These are phyloP conservation scores for Heterochromis multidens DNA, from an alignment of 2,113 vertebrate genomes.

Conservation along the genomic window DNA sequence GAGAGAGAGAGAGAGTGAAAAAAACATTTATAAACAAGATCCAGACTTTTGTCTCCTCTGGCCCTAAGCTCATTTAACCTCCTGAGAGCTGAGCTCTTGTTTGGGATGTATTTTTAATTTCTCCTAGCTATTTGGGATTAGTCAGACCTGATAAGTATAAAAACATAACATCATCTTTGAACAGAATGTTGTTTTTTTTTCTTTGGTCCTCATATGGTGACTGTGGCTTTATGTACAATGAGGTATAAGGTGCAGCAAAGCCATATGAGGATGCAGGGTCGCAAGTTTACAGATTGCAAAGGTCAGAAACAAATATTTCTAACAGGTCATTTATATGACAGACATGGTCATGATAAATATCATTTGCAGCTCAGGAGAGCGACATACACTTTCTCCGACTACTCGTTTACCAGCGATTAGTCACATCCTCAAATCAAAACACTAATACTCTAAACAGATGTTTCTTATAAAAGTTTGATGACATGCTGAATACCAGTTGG, in stretches of 20 bases:
- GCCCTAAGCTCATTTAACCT: no score
- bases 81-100: no score
- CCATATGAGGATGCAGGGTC: not conserved
- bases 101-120: no score
- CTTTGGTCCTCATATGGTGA: not conserved
- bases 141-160: not conserved
- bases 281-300: not conserved
- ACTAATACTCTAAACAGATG: conserved; percentile 2
- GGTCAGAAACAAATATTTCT: not conserved
- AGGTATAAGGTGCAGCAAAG: not conserved
- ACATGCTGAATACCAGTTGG: conserved; percentile 20
- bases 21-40: no score
- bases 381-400: not conserved
- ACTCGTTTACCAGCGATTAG: not conserved
- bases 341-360: no score
- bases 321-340: not conserved
- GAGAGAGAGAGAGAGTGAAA: no score
- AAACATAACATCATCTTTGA: not conserved
- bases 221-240: not conserved
- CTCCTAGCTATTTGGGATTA: not conserved
- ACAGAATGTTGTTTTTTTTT: not conserved
- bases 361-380: not conserved
- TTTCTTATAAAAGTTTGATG: not conserved
- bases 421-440: not conserved
- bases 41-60: no score